A percentile compares a stretch with the other conserved stretches of the same genome.
phyloP scores from a whole-genome alignment of 2,113 vertebrate genomes.

The Chaenocephalus aceratus region DNA sequence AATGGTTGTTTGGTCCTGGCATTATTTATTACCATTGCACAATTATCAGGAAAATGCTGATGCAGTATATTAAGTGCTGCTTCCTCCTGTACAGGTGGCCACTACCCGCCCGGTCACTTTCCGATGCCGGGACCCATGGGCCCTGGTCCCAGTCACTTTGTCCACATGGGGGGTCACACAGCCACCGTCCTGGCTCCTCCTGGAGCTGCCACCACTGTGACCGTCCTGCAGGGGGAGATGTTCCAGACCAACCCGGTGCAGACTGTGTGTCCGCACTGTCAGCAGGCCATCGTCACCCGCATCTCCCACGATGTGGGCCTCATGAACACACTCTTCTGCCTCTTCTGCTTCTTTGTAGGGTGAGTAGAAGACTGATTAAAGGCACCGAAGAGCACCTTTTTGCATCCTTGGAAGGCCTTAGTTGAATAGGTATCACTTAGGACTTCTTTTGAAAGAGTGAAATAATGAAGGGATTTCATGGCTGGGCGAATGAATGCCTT shows the following conservation, averaged over 20 bases:
- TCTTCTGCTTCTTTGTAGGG: conserved; percentile 98
- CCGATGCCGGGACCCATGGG: conserved; percentile 81
- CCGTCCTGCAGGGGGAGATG: conserved; percentile 96
- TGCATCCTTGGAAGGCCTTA: too few relatives aligned
- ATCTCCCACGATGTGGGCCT: conserved; percentile 94
- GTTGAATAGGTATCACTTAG: too few relatives aligned
- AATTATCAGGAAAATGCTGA: too few relatives aligned
- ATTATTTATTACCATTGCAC: too few relatives aligned
- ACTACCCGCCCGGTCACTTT: conserved; percentile 83
- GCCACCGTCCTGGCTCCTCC: conserved; percentile 92
- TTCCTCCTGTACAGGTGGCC: conserved; percentile 82
- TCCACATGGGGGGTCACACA: conserved; percentile 88
- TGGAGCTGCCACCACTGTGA: conserved; percentile 92
- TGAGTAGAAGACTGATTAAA: conserved; percentile 72
- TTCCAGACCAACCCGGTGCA: conserved; percentile 94
- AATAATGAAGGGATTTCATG: neutral
- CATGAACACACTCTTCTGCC: conserved; percentile 96
- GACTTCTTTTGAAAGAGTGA: neutral
- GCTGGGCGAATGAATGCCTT: neutral
- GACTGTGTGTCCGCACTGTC: conserved; percentile 97
- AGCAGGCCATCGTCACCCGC: conserved; percentile 95
- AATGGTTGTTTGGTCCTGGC: too few relatives aligned
- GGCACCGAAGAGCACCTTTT: neutral
- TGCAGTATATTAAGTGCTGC: neutral
- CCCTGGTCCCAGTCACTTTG: conserved; percentile 84